phyloP scores from a whole-genome alignment of 2,797 vertebrate genomes.

The Crax fasciolata region DNA sequence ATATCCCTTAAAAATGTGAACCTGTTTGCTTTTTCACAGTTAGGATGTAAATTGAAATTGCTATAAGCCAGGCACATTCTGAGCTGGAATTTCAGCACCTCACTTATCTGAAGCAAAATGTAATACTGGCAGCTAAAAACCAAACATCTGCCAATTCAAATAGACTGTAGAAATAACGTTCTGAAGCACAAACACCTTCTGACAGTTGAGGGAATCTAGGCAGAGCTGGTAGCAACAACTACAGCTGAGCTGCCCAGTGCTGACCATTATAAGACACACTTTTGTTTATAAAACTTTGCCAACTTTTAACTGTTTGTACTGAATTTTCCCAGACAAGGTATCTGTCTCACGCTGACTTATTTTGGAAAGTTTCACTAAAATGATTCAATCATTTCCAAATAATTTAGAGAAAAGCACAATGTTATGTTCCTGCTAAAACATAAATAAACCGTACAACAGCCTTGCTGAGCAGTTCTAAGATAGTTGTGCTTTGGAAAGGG shows the following conservation, averaged over 20 bases:
- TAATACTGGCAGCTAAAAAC: conserved; percentile 66
- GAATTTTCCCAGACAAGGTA: conserved; percentile 56
- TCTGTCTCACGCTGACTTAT: conserved; percentile 43
- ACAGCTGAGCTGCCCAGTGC: neutral
- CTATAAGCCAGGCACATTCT: conserved; percentile 39
- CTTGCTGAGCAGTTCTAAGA: neutral
- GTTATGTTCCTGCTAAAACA: neutral
- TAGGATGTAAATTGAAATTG: conserved; percentile 49
- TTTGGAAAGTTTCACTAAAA: conserved; percentile 48
- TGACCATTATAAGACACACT: neutral
- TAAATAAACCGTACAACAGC: neutral
- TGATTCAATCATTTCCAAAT: conserved; percentile 17
- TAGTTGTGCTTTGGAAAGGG: neutral
- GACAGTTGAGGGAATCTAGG: conserved; percentile 60
- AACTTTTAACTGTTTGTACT: conserved; percentile 29
- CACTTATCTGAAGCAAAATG: conserved; percentile 67
- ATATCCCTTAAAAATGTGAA: neutral
- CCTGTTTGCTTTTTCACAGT: neutral
- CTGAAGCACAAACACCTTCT: conserved; percentile 68
- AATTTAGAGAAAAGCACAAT: conserved; percentile 23
- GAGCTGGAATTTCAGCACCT: conserved; percentile 66
- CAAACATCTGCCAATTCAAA: conserved; percentile 73
- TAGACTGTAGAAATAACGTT: conserved; percentile 57
- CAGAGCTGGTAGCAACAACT: conserved; percentile 34
- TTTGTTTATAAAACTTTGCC: conserved; percentile 40